Percentiles rank a stretch among this genome's conserved stretches.
These are phyloP conservation scores for Ciconia stormi DNA, from an alignment of 2,113 vertebrate genomes.

Conservation along the genomic window DNA sequence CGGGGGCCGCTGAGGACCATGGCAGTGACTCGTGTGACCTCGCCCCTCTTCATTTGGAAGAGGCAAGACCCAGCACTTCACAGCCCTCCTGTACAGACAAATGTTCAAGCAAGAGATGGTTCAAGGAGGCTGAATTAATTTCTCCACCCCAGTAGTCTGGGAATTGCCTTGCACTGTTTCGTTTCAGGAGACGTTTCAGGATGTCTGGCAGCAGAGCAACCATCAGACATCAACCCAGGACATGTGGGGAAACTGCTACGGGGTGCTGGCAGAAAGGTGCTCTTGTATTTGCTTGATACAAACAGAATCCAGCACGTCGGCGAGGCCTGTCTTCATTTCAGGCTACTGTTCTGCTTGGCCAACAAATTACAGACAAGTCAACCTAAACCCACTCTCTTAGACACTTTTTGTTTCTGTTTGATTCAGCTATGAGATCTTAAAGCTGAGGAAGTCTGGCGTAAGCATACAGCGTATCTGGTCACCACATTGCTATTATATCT, in stretches of 20 bases:
- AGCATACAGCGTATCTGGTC: not conserved
- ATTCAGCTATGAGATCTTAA: not conserved
- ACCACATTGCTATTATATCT: not conserved
- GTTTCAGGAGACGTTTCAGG: not conserved
- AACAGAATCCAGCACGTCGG: accelerated
- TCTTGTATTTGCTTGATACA: not conserved
- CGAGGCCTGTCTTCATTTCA: not conserved
- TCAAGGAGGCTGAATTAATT: not conserved
- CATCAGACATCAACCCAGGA: accelerated
- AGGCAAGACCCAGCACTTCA: not conserved
- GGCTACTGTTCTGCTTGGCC: not conserved
- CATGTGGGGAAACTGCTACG: accelerated
- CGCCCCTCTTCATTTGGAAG: not conserved
- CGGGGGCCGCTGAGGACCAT: not conserved
- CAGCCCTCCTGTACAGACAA: not conserved
- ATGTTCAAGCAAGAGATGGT: not conserved
- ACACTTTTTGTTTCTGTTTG: not conserved
- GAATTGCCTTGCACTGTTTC: not conserved
- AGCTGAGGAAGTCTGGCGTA: not conserved
- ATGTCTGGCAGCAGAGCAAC: not conserved
- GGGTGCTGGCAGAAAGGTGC: not conserved
- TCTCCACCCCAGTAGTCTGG: not conserved
- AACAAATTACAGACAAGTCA: not conserved
- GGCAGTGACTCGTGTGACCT: not conserved
- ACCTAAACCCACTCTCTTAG: not conserved